Base-by-base conservation (phyloP, 1,140 invertebrate species). In the Macrosteles quadrilineatus region DNA sequence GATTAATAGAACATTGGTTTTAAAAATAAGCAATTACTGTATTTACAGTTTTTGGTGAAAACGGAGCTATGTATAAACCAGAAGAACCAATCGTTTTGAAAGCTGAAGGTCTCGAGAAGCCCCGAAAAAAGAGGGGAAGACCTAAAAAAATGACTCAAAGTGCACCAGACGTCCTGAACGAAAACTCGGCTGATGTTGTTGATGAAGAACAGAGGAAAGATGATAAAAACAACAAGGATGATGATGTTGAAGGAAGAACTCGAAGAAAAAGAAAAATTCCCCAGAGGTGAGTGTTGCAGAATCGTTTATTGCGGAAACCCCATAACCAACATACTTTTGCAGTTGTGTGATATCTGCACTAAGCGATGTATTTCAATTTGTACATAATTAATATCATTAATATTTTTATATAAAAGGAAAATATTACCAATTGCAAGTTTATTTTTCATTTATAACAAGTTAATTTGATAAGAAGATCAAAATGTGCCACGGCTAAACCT, bases 81-180 rank as follows among this genome's bases (percentile, higher is more conserved):
- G 85, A 87, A 14, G 85, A 87, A 77, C 83, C 85, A 70, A 81
- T 87, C 74, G 78, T 82, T 45, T 75, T 87, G 30, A 82, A 84
- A 82, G 86, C 87, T 67, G 85, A 87, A 73, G 88, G 88, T 0
- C 78, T 88, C 45, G 85, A 86, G 40, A 88, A 85, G 74, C 88
- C 88, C 2, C 85, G 84, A 77, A 79, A 86, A 69, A 91, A 90
- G 80, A 79, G 88, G 63, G 90, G 90, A 4, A 80, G 90, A 66
- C 90, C 89, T 2, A 85, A 43, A 73, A 76, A 2, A 72, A 14
- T 19, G 32, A 12, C 43, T 25, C 27, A 29, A 23, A 50, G 11
- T 55, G 47, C 66, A 6, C 40, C 47, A 36, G 69, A 64, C 14
- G 27, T 45, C 6, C 6, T 59, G n/a, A 29, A 14, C 1, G 69